Evolutionary conservation across 2,113 vertebrate genomes (phyloP), one percentile per base, ranked within the genome.

Genomic region (Gambusia holbrooki): DNA sequence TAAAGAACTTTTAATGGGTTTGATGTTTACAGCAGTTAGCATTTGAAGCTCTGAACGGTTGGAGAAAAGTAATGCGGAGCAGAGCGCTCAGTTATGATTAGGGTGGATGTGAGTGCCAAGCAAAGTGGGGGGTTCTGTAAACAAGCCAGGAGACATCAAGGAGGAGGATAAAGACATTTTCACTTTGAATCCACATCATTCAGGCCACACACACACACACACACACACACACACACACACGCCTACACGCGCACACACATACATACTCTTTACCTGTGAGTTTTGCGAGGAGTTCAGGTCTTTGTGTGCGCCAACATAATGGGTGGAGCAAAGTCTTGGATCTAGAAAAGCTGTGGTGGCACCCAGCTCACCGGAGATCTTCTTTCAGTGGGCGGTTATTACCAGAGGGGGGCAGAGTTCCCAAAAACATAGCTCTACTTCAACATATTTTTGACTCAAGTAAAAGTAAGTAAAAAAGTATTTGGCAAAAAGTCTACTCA

Each of bases 361-460:
- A 19, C 5, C 45, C 45, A 7, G 15, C 45, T 48, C 17, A 48
- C 45, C 65, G 37, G 80, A 73, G 90, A 92, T 92, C 92, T 91
- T 88, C 92, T 90, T 90, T 93, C 90, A 92, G 92, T 87, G 89
- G 83, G 83, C 90, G 93, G 94, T 93, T 95, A 90, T 92, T 90
- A 87, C 88, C 82, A 87, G 35, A 37, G 0, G 10, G 35, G 35
- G 35, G 35, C 35, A 37, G 35, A 37, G 35, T 37, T 11, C 35
- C 35, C 35, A 37, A 37, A 37, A 11, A 37, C 33, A 1, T 11
- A 12, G 35, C 35, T 37, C 35, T 37, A 37, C 35, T 12, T 37
- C 35, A 12, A 37, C 35, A 37, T 37, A 37, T 37, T 37, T 37
- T 11, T 37, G 2, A 37, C 35, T 37, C 35, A 37, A 37, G 35